phyloP scores from a whole-genome alignment of 2,888 invertebrate species.

The Limnephilus marmoratus region DNA sequence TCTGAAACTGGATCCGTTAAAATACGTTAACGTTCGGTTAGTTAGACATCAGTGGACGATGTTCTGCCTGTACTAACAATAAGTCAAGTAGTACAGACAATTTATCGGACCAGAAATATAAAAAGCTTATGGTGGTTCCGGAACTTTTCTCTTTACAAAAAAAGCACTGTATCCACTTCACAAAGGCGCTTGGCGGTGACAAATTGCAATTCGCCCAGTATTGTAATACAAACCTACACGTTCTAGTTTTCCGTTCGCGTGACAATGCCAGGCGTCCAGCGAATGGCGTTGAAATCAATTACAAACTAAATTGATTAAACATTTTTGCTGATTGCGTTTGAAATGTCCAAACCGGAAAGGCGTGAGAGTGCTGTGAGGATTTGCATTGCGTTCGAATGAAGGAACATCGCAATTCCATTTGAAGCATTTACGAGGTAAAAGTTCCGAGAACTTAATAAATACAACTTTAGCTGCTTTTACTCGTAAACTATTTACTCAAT shows the following conservation, averaged over 20 bases:
- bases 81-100: neutral
- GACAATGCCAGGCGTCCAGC: conserved; percentile 40
- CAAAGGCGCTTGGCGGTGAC: neutral
- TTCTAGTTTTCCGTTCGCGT: conserved; percentile 48
- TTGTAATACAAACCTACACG: conserved; percentile 26
- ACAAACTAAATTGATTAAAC: conserved; percentile 59
- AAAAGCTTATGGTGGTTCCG: neutral
- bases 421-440: neutral
- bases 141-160: neutral
- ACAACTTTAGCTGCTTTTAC: neutral
- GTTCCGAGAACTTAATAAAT: neutral
- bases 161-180: neutral
- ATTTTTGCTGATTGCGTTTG: conserved; percentile 59
- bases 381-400: conserved; percentile 4
- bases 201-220: conserved; percentile 9
- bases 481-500: neutral
- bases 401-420: neutral
- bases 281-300: conserved; percentile 61
- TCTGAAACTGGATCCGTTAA: neutral
- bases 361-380: neutral
- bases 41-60: neutral
- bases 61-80: neutral
- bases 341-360: conserved; percentile 31
- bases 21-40: neutral
- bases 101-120: neutral